Conservation (phyloP, 1,140 invertebrate species). For the Episyrphus balteatus region DNA sequence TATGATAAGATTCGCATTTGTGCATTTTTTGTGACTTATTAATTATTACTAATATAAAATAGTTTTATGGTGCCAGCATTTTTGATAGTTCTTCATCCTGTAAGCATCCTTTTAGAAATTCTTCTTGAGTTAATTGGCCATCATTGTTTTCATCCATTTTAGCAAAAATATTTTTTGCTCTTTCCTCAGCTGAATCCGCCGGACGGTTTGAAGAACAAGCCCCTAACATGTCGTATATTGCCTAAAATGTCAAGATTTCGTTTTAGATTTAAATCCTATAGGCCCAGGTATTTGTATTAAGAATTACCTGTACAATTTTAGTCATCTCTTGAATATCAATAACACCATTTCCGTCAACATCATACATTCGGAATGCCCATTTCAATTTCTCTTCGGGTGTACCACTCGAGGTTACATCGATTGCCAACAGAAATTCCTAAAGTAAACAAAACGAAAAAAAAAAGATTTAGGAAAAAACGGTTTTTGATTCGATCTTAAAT, state of each 20-base stretch:
- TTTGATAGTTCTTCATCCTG: slow-evolving; percentile 95
- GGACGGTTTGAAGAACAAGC: slow-evolving; percentile 87
- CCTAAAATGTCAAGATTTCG: slow-evolving; percentile 53
- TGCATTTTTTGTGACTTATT: no score
- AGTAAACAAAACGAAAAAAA: slow-evolving; percentile 36
- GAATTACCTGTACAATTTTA: slow-evolving; percentile 84
- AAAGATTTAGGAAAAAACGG: neutral
- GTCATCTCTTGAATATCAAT: slow-evolving; percentile 97
- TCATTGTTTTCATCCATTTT: slow-evolving; percentile 99
- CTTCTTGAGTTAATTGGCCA: slow-evolving; percentile 93
- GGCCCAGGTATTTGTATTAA: no score
- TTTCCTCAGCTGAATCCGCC: slow-evolving; percentile 85
- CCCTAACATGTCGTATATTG: slow-evolving; percentile 97
- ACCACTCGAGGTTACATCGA: slow-evolving; percentile 95
- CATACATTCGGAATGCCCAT: slow-evolving; percentile 99
- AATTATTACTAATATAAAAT: no score
- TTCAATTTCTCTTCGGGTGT: slow-evolving; percentile 97
- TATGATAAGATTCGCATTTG: no score
- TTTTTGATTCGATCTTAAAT: neutral
- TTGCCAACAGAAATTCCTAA: slow-evolving; percentile 95
- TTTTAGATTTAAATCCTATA: no score
- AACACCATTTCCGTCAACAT: slow-evolving; percentile 98
- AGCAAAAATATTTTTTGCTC: slow-evolving; percentile 96
- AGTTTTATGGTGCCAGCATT: slow-evolving; percentile 80
- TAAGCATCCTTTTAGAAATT: slow-evolving; percentile 97